Base-by-base conservation (phyloP, 2,797 vertebrate species). In the Tiaroga cobitis region DNA sequence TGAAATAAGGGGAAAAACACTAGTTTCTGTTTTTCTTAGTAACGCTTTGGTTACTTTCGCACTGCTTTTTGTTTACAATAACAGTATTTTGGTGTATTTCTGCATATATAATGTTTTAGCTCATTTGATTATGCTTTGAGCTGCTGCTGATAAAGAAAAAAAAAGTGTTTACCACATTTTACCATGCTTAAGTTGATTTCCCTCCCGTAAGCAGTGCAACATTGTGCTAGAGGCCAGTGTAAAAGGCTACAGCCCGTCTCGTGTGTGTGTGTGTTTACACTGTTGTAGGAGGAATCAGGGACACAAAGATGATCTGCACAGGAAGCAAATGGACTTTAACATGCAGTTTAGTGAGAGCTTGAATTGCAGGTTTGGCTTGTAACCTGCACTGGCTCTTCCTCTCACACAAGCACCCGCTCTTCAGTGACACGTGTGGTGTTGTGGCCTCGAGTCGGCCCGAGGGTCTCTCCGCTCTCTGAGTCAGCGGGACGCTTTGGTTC, bases 401-500 rank as follows among this genome's bases (percentile, higher is more conserved):
- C n/a, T 46, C n/a, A 4, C 39, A 72, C 69, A 26, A n/a, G 37
- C 37, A 41, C 68, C 8, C 3, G 3, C n/a, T 43, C 6, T 15
- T 26, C 29, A n/a, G 39, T 43, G 11, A 70, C 4, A 3, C 16
- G 32, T 67, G 0, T 67, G 16, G 2, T 67, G 73, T 18, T 19
- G 11, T 46, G 24, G 32, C 67, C 7, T 63, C 73, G 54, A 51
- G 4, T 43, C 41, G 19, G 39, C 37, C 26, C 73, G 26, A 37
- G 82, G 80, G 32, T 34, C 54, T n/a, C 43, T 79, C 34, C 41
- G 29, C 39, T 72, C 68, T 63, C 32, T 41, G 19, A 0, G 56
- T 81, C 43, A 6, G 79, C 69, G 73, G 59, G 73, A 79, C 43
- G 67, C 37, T 77, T 24, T 67, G 41, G 5, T 70, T 49, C 61